Conservation (phyloP, 2,797 vertebrate species). For the Nannoperca obscura region DNA sequence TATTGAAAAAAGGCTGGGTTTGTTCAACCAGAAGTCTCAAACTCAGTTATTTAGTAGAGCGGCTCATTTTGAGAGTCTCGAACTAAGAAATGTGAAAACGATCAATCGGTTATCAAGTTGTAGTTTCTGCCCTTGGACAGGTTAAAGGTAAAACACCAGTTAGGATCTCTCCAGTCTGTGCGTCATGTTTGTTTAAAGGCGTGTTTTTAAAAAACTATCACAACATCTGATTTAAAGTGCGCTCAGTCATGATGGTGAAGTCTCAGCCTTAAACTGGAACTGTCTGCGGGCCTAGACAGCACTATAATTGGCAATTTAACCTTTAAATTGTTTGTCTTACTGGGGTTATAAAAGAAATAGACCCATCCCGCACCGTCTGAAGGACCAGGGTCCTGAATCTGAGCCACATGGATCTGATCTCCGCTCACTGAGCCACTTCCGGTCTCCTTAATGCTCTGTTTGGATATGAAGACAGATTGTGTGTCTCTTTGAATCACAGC, state of each 20-base stretch:
- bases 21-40: neutral
- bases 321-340: neutral
- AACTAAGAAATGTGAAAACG: neutral
- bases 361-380: neutral
- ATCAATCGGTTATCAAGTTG: too few species aligned
- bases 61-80: neutral
- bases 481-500: constrained; percentile 40
- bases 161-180: neutral
- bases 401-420: constrained; percentile 28
- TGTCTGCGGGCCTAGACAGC: too few species aligned
- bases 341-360: neutral
- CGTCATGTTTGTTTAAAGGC: neutral
- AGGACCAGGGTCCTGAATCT: constrained; percentile 21
- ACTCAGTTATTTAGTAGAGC: neutral
- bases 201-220: neutral
- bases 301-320: neutral
- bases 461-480: constrained; percentile 37
- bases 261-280: too few species aligned
- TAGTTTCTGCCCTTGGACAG: neutral
- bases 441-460: constrained; percentile 53
- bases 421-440: constrained; percentile 52
- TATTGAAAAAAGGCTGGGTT: neutral
- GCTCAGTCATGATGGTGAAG: neutral
- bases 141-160: neutral
- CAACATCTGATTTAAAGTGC: too few species aligned